Evolutionary conservation across 2,797 vertebrate species (phyloP).

Genomic region (Sebastes cheni): DNA sequence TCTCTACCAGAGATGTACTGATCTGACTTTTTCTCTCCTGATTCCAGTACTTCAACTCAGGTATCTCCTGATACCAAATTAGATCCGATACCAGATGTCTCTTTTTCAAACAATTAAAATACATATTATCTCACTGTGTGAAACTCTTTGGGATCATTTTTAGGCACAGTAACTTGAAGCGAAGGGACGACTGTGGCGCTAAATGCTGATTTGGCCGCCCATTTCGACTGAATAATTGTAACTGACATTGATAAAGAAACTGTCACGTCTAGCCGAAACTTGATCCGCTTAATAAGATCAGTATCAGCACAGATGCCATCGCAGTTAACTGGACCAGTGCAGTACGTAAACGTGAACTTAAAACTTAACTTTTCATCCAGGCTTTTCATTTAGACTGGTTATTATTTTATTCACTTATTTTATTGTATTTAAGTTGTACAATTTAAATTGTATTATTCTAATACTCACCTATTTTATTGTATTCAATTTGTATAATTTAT

Average conservation of each 20-base stretch:
- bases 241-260: not conserved
- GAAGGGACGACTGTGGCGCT: not conserved
- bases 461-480: no score
- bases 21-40: not conserved
- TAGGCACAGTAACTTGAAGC: not conserved
- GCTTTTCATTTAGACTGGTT: no score
- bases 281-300: not conserved
- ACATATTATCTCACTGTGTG: not conserved
- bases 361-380: no score
- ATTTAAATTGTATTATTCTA: no score
- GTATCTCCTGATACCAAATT: not conserved
- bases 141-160: not conserved
- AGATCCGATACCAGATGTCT: not conserved
- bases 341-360: rapidly evolving
- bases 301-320: not conserved
- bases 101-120: not conserved
- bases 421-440: no score
- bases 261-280: not conserved
- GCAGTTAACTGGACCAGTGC: not conserved
- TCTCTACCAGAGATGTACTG: not conserved
- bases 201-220: not conserved
- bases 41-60: not conserved
- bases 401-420: no score
- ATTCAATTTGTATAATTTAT: no score
- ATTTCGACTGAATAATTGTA: not conserved